Base-by-base conservation (phyloP, 2,888 invertebrate genomes). In the Epiblema foenella region DNA sequence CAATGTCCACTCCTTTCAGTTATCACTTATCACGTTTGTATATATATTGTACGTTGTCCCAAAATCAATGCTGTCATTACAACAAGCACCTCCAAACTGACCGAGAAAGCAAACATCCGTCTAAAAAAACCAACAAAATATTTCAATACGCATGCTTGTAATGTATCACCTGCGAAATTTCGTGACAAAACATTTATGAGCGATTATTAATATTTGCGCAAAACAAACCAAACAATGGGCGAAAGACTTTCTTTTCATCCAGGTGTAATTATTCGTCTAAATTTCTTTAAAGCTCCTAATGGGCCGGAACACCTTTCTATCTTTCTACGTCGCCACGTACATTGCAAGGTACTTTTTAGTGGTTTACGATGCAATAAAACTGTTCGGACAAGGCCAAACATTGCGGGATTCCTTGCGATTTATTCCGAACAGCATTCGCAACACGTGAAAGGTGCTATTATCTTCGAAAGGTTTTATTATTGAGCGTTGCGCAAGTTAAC, bases 351-450 rank as follows among this genome's bases (percentile, higher is more conserved):
- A 87, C 88, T 87, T 89, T 91, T 91, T 90, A 89, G 91, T 88
- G 93, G 93, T 93, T 91, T 90, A 93, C 89, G 88, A 84, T 76
- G 86, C 79, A 85, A 91, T 93, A 91, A 92, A 93, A 89, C 83
- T 84, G 83, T 84, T 81, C 81, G 81, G 83, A 90, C 91, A 91
- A 89, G 85, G 86, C 83, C 82, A 92, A 93, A 93, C 90, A 93
- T 93, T 92, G 93, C 89, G 91, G 92, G 85, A 87, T 29, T 85
- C 81, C 84, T 78, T 78, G 76, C 77, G 75, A 84, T 84, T 83
- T 79, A 69, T 57, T 17, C 69, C 39, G 39, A 69, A 69, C 69
- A 67, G 46, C 80, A 84, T 83, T 81, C 76, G 81, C 81, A 78
- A 79, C 73, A 75, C 76, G 73, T 74, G 73, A 79, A 80, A 80